These are phyloP conservation scores for Amphibalanus amphitrite DNA, from an alignment of 1,140 invertebrate species.

Conservation along the genomic window DNA sequence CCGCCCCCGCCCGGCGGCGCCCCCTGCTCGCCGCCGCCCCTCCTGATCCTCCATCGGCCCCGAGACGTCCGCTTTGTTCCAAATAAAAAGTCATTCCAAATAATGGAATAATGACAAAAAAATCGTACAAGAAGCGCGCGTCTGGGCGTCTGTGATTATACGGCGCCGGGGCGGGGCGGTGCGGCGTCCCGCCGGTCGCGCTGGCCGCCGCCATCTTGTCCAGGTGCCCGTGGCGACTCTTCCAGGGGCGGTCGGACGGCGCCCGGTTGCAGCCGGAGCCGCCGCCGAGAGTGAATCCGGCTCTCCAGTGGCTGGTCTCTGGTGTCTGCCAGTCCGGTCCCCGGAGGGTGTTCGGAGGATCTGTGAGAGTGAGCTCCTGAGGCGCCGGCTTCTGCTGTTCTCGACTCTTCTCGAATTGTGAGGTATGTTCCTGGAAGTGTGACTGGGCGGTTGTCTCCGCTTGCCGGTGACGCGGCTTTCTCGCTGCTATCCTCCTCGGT, in stretches of 20 bases:
- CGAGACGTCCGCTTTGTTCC: neutral
- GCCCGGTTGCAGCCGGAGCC: neutral
- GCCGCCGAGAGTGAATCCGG: too few relatives aligned
- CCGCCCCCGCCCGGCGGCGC: too few relatives aligned
- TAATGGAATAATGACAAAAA: slow-evolving; percentile 1
- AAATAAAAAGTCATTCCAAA: neutral
- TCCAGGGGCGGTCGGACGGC: neutral
- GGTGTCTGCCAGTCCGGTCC: too few relatives aligned
- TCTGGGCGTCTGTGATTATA: neutral
- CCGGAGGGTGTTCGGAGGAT: too few relatives aligned
- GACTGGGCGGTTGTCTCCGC: too few relatives aligned
- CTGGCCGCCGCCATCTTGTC: neutral
- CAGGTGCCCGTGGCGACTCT: neutral
- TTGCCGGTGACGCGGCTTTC: too few relatives aligned
- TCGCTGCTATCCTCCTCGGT: too few relatives aligned
- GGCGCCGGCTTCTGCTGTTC: too few relatives aligned
- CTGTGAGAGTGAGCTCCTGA: too few relatives aligned
- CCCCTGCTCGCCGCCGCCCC: neutral
- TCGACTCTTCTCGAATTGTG: too few relatives aligned
- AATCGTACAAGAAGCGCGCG: neutral
- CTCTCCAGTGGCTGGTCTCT: neutral
- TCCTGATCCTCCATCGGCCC: neutral
- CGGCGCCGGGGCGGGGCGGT: too few relatives aligned
- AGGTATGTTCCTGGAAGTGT: too few relatives aligned
- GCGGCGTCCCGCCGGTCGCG: neutral